Evolutionary conservation across 2,888 invertebrate species (phyloP), one percentile per base, ranked within the genome.

Genomic region (Drosophila dives): DNA sequence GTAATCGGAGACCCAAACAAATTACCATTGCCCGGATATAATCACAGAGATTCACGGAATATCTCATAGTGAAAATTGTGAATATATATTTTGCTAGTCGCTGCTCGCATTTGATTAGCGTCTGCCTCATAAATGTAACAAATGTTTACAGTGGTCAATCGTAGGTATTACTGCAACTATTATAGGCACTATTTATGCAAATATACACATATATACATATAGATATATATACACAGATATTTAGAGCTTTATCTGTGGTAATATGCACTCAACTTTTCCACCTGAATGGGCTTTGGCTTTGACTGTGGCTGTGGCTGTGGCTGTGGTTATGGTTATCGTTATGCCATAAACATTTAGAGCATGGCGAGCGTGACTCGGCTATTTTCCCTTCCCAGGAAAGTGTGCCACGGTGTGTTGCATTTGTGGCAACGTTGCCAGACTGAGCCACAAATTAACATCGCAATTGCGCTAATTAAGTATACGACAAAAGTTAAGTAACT

Each of bases 251-350:
- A 62, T 81, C 54, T 51, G 50, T 17, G 51, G 51, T 72, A 69
- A 84, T 84, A 89, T 81, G 86, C 75, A 78, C 55, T 45, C 53
- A 56, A 77, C 49, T 72, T 84, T 89, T 89, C 79, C 85, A 65
- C 61, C 61, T 75, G 60, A 86, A 81, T 72, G 70, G 51, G 6
- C 42, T 50, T 36, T 34, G 32, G 40, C 17, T 51, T 50, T 32
- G n/a, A 10, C 20, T n/a, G 8, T n/a, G 4, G 10, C 8, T 45
- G 7, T 20, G 12, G 12, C 20, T 45, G 29, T 29, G 7, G 34
- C 26, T 63, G 34, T 48, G 53, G 12, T 50, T 63, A 36, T 63
- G 73, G 55, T 72, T 69, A 55, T 26, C 64, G 77, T 79, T 79
- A 81, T 79, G 74, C 48, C 79, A 77, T 64, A 55, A 8, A 56